Conservation (phyloP, 1,140 invertebrate species). For the Telenomus remus region DNA sequence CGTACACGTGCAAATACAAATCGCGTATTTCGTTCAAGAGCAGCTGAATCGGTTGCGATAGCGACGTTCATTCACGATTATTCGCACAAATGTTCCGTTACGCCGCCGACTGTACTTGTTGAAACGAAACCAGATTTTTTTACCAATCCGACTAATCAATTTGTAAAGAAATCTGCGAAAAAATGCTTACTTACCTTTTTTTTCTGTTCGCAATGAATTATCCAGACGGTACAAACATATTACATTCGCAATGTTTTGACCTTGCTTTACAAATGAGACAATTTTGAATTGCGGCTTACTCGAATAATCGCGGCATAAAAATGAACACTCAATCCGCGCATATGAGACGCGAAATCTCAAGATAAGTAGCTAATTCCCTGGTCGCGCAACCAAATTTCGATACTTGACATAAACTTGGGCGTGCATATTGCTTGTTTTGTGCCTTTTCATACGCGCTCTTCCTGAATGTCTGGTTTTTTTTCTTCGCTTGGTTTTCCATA, state of each 20-base stretch:
- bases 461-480: conserved; percentile 43
- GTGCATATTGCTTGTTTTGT: conserved; percentile 46
- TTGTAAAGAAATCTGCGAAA: too few relatives aligned
- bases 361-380: conserved; percentile 51
- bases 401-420: conserved; percentile 49
- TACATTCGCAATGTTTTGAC: conserved; percentile 13
- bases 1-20: conserved; percentile 37
- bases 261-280: conserved; percentile 3
- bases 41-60: conserved; percentile 10
- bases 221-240: background rate
- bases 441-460: conserved; percentile 45
- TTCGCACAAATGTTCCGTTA: conserved; percentile 16
- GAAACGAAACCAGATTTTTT: conserved; percentile 17
- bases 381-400: conserved; percentile 53
- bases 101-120: conserved; percentile 10
- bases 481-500: conserved; percentile 44
- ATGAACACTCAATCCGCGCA: conserved; percentile 32
- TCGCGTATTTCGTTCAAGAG: conserved; percentile 33
- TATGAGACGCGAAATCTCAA: conserved; percentile 48
- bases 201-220: too few relatives aligned
- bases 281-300: too few relatives aligned
- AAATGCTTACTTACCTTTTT: background rate
- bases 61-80: conserved; percentile 38
- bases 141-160: too few relatives aligned
- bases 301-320: conserved; percentile 28